Conservation (phyloP, 1,140 invertebrate species). For the Neodiprion fabricii region DNA sequence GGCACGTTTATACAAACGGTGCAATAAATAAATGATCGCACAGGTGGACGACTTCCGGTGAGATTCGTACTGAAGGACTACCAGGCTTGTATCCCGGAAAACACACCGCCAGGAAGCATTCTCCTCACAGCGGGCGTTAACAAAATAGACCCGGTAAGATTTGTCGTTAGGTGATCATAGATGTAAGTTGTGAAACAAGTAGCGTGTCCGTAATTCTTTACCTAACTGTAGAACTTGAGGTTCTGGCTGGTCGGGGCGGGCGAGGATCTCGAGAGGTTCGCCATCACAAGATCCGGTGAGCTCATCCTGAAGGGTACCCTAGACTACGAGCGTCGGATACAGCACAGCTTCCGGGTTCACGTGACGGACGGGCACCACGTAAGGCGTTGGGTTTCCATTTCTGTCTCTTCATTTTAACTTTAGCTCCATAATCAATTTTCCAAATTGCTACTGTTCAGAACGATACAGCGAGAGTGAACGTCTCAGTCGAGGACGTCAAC, state of each 20-base stretch:
- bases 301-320: conserved; percentile 76
- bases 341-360: conserved; percentile 80
- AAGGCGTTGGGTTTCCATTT: conserved; percentile 42
- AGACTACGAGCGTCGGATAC: conserved; percentile 79
- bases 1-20: conserved; percentile 28
- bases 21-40: conserved; percentile 21
- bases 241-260: conserved; percentile 72
- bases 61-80: conserved; percentile 80
- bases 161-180: conserved; percentile 25
- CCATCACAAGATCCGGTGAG: conserved; percentile 80
- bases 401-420: conserved; percentile 13
- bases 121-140: conserved; percentile 66
- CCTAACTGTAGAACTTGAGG: conserved; percentile 60
- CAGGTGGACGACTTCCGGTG: conserved; percentile 57
- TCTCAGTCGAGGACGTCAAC: conserved; percentile 87
- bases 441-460: conserved; percentile 66
- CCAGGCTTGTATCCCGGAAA: conserved; percentile 76
- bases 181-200: conserved; percentile 49
- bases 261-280: conserved; percentile 72
- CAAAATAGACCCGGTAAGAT: conserved; percentile 59
- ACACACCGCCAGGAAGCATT: conserved; percentile 74
- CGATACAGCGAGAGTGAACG: conserved; percentile 76
- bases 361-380: conserved; percentile 83
- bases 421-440: conserved; percentile 11
- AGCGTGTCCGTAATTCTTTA: conserved; percentile 35